These are phyloP conservation scores for Germaria angustata DNA, from an alignment of 2,888 invertebrate species.

Conservation along the genomic window DNA sequence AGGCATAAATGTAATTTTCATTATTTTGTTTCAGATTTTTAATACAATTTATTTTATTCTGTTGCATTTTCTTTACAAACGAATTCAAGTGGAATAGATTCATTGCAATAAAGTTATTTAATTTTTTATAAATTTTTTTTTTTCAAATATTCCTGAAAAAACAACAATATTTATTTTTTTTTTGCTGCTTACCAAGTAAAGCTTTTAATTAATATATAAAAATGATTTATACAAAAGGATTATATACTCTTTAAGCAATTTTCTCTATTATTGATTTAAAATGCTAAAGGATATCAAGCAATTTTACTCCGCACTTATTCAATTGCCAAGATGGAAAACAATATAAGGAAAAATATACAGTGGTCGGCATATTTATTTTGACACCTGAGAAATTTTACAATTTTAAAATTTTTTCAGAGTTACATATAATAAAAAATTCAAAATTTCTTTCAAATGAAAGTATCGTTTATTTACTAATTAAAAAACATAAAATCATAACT, in stretches of 20 bases:
- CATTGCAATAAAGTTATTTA: constrained; percentile 59
- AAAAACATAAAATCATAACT: no score
- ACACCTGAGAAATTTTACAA: no score
- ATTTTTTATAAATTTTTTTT: constrained; percentile 26
- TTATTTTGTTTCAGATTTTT: constrained; percentile 51
- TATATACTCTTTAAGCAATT: neutral
- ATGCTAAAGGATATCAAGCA: neutral
- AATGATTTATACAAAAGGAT: neutral
- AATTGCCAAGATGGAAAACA: neutral
- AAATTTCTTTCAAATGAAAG: no score
- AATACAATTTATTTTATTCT: constrained; percentile 47
- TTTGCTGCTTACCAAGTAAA: constrained; percentile 13
- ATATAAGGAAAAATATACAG: no score
- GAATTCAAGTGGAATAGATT: constrained; percentile 64
- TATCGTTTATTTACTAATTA: no score
- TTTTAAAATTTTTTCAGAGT: no score
- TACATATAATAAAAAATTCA: no score
- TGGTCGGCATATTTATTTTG: no score
- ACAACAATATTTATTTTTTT: neutral
- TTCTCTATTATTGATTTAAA: neutral
- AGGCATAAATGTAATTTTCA: constrained; percentile 66
- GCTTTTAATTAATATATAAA: constrained; percentile 33
- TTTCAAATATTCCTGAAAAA: neutral
- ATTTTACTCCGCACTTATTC: neutral
- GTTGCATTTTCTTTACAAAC: constrained; percentile 55